Evolutionary conservation across 1,140 invertebrate species (phyloP).

Genomic region (Ceratina japonica): DNA sequence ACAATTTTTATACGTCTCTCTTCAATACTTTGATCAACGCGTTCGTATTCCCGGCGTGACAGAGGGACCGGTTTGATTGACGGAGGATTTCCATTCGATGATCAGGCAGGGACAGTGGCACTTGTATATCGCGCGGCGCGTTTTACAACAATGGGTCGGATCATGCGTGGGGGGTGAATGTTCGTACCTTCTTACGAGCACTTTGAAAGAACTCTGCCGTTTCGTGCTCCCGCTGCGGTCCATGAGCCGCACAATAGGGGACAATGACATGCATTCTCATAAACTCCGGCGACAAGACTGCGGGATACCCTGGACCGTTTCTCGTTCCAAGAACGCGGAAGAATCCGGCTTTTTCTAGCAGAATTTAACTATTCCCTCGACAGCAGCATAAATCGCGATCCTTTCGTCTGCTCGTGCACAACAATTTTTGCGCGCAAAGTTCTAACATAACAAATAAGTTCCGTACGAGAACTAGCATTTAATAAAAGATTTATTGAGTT

Average conservation of each 20-base stretch:
- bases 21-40: no score
- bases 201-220: slow-evolving; percentile 36
- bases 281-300: slow-evolving; percentile 48
- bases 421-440: no score
- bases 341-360: slow-evolving; percentile 18
- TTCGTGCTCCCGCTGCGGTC: slow-evolving; percentile 29
- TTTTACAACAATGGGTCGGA: slow-evolving; percentile 51
- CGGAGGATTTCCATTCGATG: background rate
- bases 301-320: slow-evolving; percentile 36
- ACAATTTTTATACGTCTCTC: no score
- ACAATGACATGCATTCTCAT: slow-evolving; percentile 65
- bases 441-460: no score
- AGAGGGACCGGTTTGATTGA: slow-evolving; percentile 10
- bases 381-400: no score
- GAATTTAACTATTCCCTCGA: background rate
- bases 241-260: slow-evolving; percentile 51
- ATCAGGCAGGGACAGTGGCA: background rate
- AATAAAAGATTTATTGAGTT: no score
- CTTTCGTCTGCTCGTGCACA: no score
- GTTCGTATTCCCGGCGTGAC: no score
- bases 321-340: slow-evolving; percentile 44
- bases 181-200: slow-evolving; percentile 44
- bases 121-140: background rate
- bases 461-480: no score
- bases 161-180: slow-evolving; percentile 47